These are phyloP conservation scores for Corvus moneduloides DNA, from an alignment of 2,113 vertebrate genomes.

Conservation along the genomic window DNA sequence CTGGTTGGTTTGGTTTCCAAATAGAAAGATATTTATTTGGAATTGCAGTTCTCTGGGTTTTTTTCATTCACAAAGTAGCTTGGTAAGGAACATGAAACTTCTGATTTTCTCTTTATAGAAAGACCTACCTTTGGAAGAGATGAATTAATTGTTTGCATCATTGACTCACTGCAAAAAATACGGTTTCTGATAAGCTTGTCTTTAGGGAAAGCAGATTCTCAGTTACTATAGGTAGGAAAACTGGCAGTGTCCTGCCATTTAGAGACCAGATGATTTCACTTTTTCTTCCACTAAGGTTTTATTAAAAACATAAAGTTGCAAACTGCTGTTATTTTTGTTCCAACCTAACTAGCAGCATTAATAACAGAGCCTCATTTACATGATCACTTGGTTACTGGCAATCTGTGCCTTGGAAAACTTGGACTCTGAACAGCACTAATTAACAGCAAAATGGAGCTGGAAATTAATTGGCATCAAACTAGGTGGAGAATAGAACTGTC, in stretches of 20 bases:
- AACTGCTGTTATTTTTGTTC: constrained; percentile 27
- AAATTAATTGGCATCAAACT: constrained; percentile 48
- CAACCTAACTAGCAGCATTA: neutral
- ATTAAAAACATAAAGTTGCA: neutral
- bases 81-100: neutral
- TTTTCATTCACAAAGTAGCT: neutral
- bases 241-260: neutral
- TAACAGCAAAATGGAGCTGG: constrained; percentile 28
- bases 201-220: neutral
- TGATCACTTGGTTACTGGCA: constrained; percentile 15
- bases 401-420: constrained; percentile 35
- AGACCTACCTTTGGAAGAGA: neutral
- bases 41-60: neutral
- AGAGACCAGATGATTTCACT: neutral
- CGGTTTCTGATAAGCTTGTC: neutral
- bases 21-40: neutral
- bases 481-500: neutral
- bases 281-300: neutral
- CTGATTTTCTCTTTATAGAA: neutral
- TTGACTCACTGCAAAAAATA: neutral
- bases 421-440: constrained; percentile 32
- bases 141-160: neutral
- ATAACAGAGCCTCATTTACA: constrained; percentile 7
- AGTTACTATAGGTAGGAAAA: neutral
- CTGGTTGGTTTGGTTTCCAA: neutral